phyloP scores from a whole-genome alignment of 2,113 vertebrate species.

The Carassius gibelio region DNA sequence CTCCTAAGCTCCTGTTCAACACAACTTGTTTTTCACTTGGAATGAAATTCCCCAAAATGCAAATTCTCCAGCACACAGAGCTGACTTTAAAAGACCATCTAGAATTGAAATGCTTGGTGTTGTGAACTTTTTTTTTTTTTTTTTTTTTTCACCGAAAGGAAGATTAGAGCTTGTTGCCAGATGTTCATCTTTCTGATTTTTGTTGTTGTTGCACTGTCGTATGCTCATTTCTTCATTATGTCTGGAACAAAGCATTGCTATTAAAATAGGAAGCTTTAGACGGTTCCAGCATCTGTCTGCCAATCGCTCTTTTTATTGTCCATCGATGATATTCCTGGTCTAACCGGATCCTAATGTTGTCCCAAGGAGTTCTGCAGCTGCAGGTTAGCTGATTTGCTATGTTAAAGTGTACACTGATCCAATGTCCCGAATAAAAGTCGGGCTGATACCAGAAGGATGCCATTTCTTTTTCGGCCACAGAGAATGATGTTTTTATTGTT shows the following conservation, averaged over 20 bases:
- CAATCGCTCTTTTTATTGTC: neutral
- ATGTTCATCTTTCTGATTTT: neutral
- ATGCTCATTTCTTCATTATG: too few species aligned
- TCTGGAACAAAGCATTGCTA: neutral
- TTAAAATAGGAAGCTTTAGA: neutral
- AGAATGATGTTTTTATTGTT: neutral
- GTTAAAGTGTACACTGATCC: neutral
- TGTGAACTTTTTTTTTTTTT: neutral
- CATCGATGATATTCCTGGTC: neutral
- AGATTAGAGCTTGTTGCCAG: neutral
- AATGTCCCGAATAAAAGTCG: neutral
- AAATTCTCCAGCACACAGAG: neutral
- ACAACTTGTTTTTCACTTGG: neutral
- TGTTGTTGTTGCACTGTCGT: neutral
- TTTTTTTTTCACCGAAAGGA: neutral
- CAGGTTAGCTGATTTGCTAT: slow-evolving; percentile 22
- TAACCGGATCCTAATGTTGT: neutral
- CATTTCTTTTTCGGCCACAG: neutral
- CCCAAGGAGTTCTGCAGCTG: neutral
- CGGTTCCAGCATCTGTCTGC: neutral
- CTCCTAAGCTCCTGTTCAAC: neutral
- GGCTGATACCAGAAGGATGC: neutral
- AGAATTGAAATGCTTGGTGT: neutral
- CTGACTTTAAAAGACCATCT: neutral
- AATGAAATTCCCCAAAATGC: neutral